These are phyloP conservation scores for Chelonoidis abingdonii DNA, from an alignment of 2,113 vertebrate species.

Conservation along the genomic window DNA sequence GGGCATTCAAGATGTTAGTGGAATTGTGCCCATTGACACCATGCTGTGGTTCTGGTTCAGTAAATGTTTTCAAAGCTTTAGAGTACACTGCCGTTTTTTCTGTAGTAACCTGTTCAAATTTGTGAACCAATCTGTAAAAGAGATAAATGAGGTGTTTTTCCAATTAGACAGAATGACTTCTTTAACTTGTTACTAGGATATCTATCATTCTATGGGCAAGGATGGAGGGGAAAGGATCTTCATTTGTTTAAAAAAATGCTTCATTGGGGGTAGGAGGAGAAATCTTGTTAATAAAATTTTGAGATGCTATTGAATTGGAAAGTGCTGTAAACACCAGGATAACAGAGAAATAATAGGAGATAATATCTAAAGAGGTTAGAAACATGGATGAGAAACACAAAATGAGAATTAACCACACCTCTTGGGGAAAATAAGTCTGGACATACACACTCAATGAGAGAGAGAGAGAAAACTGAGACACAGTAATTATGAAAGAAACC, in stretches of 20 bases:
- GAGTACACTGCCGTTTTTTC: constrained; percentile 12
- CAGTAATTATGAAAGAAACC: constrained; percentile 30
- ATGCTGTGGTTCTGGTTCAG: neutral
- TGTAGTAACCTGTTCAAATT: constrained; percentile 32
- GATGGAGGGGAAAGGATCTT: neutral
- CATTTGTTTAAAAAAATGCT: constrained; percentile 3
- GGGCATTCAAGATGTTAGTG: neutral
- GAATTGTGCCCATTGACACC: neutral
- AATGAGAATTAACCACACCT: constrained; percentile 33
- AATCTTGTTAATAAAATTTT: constrained; percentile 24
- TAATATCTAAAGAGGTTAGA: constrained; percentile 11
- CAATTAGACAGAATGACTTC: constrained; percentile 37
- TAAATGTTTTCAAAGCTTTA: neutral
- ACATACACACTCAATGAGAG: neutral
- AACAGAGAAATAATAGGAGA: constrained; percentile 15
- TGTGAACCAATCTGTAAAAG: constrained; percentile 23
- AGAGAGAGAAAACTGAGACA: constrained; percentile 38
- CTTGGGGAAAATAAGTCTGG: constrained; percentile 22
- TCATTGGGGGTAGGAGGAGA: neutral
- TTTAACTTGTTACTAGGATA: constrained; percentile 41
- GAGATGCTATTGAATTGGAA: constrained; percentile 25
- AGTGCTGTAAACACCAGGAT: constrained; percentile 29
- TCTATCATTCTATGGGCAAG: neutral
- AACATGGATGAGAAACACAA: constrained; percentile 27
- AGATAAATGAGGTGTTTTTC: constrained; percentile 27